These are phyloP conservation scores for Dermatemys mawii DNA, from an alignment of 2,113 vertebrate species.

Conservation along the genomic window DNA sequence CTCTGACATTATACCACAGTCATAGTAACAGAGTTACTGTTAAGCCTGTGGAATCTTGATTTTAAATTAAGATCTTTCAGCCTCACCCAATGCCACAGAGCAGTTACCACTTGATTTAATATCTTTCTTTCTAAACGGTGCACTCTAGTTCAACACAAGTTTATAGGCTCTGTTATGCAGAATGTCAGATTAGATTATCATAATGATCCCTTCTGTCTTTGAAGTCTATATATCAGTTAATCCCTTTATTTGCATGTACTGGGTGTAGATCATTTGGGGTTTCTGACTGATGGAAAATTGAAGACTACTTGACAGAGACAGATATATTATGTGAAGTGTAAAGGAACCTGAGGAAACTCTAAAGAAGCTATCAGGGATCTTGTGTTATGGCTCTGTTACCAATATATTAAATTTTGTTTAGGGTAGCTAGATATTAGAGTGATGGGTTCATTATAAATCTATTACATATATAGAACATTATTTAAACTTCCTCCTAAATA, in stretches of 20 bases:
- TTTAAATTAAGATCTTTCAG: background rate
- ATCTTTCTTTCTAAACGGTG: background rate
- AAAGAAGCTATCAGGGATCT: background rate
- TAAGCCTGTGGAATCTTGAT: background rate
- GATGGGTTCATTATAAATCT: background rate
- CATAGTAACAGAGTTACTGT: background rate
- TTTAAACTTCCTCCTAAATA: background rate
- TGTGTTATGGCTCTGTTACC: background rate
- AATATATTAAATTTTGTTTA: background rate
- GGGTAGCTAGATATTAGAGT: background rate
- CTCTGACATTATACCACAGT: background rate
- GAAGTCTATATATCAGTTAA: background rate
- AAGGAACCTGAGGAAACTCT: conserved; percentile 5
- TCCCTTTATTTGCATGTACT: background rate
- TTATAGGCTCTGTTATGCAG: background rate
- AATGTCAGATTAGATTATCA: background rate
- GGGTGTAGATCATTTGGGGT: background rate
- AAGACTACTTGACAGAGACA: background rate
- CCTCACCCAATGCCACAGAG: background rate
- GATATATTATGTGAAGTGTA: background rate
- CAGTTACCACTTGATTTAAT: background rate
- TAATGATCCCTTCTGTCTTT: background rate
- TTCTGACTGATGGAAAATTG: conserved; percentile 4
- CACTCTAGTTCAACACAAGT: background rate
- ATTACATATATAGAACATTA: background rate